Percentiles rank a stretch among this genome's conserved stretches.
phyloP scores from a whole-genome alignment of 2,888 invertebrate genomes.

The Pammene fasciana region DNA sequence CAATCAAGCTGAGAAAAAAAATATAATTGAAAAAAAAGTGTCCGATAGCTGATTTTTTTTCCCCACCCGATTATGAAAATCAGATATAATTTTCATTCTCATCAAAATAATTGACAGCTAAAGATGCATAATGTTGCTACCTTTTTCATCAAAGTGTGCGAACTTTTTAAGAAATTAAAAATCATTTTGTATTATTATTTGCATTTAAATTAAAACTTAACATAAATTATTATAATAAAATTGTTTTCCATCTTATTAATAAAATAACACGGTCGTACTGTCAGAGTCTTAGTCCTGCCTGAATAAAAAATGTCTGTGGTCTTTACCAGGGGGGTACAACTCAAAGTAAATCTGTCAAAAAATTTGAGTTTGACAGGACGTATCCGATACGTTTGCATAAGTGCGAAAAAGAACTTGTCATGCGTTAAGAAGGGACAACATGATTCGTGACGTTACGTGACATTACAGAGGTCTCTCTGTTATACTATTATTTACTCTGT shows the following conservation, averaged over 20 bases:
- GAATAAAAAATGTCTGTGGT: conserved; percentile 28
- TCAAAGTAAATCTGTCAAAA: no score
- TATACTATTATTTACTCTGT: no score
- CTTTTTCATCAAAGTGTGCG: conserved; percentile 44
- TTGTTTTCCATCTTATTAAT: not conserved
- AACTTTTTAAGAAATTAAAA: not conserved
- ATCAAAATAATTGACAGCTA: conserved; percentile 69
- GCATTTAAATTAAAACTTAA: not conserved
- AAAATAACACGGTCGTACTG: not conserved
- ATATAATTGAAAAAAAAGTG: conserved; percentile 49
- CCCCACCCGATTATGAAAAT: conserved; percentile 60
- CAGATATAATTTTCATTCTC: conserved; percentile 71
- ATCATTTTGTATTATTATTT: not conserved
- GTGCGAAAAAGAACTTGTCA: no score
- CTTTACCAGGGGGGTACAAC: no score
- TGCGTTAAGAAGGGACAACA: no score
- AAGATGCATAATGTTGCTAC: conserved; percentile 49
- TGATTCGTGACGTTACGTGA: no score
- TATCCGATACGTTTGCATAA: no score
- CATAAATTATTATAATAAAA: not conserved
- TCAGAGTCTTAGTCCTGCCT: not conserved
- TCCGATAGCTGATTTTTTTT: conserved; percentile 53
- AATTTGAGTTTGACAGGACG: no score
- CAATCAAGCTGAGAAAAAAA: conserved; percentile 55
- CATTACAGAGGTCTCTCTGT: no score